phyloP scores from a whole-genome alignment of 2,888 invertebrate species.

The Ommatoiulus sabulosus region DNA sequence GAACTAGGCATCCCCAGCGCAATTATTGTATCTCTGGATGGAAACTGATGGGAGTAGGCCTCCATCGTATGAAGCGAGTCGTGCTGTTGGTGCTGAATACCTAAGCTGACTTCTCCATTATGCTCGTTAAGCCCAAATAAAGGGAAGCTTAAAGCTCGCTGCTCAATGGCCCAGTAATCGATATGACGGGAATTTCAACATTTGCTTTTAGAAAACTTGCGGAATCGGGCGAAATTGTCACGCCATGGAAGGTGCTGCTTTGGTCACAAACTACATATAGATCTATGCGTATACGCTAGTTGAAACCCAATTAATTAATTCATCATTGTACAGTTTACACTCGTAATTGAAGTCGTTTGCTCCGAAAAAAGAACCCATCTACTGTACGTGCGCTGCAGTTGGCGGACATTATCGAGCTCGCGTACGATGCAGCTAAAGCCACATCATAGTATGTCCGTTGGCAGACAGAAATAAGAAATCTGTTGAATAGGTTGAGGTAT shows the following conservation, averaged over 20 bases:
- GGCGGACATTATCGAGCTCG: no score
- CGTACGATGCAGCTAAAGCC: no score
- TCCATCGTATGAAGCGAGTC: background rate
- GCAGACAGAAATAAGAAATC: no score
- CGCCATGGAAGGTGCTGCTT: background rate
- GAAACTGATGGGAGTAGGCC: background rate
- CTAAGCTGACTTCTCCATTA: slow-evolving; percentile 40
- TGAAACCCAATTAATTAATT: no score
- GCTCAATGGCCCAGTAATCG: background rate
- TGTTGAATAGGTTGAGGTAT: no score
- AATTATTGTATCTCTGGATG: slow-evolving; percentile 21
- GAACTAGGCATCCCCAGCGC: background rate
- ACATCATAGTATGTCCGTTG: no score
- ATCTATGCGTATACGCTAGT: no score
- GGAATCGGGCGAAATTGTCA: background rate
- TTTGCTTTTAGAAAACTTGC: background rate
- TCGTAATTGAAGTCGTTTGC: background rate
- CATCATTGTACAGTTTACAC: background rate
- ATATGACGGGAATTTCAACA: background rate
- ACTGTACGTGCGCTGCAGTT: background rate
- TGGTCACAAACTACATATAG: background rate
- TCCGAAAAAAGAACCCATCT: background rate
- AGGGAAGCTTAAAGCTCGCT: slow-evolving; percentile 27
- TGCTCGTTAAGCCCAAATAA: slow-evolving; percentile 39
- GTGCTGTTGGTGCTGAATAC: slow-evolving; percentile 32